A percentile compares a stretch with the other conserved stretches of the same genome.
These are phyloP conservation scores for Hypselothyrea guttata DNA, from an alignment of 2,888 invertebrate species.

Conservation along the genomic window DNA sequence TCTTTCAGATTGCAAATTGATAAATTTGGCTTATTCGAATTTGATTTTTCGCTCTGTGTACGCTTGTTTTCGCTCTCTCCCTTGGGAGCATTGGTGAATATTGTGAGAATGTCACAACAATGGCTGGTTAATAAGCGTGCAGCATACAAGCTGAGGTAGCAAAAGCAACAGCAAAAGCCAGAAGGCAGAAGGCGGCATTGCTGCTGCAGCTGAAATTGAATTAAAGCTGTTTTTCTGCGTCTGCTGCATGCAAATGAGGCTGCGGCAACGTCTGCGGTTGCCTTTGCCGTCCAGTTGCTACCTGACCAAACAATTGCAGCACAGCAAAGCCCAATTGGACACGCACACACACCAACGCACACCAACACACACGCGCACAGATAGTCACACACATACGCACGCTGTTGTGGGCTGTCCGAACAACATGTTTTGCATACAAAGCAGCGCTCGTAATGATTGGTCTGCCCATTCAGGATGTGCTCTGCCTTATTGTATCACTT, in stretches of 20 bases:
- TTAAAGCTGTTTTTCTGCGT: constrained; percentile 65
- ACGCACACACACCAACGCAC: constrained; percentile 30
- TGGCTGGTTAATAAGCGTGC: constrained; percentile 62
- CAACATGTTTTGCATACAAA: constrained; percentile 70
- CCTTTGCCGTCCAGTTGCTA: constrained; percentile 16
- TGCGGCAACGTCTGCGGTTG: constrained; percentile 37
- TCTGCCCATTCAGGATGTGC: constrained; percentile 52
- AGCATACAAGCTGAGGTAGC: not conserved
- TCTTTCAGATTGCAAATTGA: too few relatives aligned
- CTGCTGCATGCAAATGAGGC: constrained; percentile 69
- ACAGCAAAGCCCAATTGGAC: constrained; percentile 63
- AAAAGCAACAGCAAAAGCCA: too few relatives aligned
- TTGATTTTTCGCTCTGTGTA: too few relatives aligned
- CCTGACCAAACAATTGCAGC: constrained; percentile 59
- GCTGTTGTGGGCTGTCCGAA: constrained; percentile 25
- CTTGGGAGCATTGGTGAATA: constrained; percentile 3
- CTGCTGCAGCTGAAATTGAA: constrained; percentile 60
- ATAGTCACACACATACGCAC: constrained; percentile 1
- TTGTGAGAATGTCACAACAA: constrained; percentile 36
- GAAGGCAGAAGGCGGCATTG: constrained; percentile 6
- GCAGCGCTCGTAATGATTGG: constrained; percentile 48
- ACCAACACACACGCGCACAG: constrained; percentile 10
- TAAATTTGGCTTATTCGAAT: too few relatives aligned
- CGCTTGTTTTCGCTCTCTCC: too few relatives aligned
- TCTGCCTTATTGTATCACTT: constrained; percentile 53